Evolutionary conservation across 1,140 invertebrate species (phyloP).

Genomic region (Drosophila bocqueti): DNA sequence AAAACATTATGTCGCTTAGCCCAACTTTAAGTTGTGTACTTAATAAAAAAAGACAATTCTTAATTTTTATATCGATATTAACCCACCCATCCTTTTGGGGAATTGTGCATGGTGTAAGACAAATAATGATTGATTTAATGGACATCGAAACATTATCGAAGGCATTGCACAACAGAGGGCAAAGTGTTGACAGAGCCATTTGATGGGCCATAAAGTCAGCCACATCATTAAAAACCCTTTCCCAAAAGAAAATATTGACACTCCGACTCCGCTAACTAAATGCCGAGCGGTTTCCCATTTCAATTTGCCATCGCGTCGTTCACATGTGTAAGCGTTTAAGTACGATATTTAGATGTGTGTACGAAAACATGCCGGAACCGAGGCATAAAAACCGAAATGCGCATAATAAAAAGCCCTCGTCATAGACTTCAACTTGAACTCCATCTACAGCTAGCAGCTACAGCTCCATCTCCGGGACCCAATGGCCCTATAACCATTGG

Average conservation of each 20-base stretch:
- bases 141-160: slow-evolving; percentile 71
- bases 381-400: slow-evolving; percentile 79
- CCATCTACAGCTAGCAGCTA: slow-evolving; percentile 13
- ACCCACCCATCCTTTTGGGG: slow-evolving; percentile 22
- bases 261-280: slow-evolving; percentile 40
- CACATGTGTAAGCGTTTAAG: slow-evolving; percentile 79
- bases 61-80: slow-evolving; percentile 18
- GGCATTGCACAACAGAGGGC: slow-evolving; percentile 60
- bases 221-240: slow-evolving; percentile 77
- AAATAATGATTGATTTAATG: slow-evolving; percentile 78
- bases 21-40: not conserved
- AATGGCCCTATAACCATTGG: slow-evolving; percentile 40
- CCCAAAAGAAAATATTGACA: slow-evolving; percentile 43
- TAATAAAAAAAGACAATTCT: slow-evolving; percentile 3
- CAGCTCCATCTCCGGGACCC: slow-evolving; percentile 12
- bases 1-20: not conserved
- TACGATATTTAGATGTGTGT: slow-evolving; percentile 81
- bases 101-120: slow-evolving; percentile 26
- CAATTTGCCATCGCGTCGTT: slow-evolving; percentile 29
- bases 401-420: slow-evolving; percentile 80
- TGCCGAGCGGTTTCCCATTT: slow-evolving; percentile 27
- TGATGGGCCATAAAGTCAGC: slow-evolving; percentile 71
- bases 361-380: slow-evolving; percentile 79
- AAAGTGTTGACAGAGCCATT: slow-evolving; percentile 67
- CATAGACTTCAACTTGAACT: slow-evolving; percentile 61